These are phyloP conservation scores for Nasalis larvatus DNA, from an alignment of 2,113 vertebrate genomes.

Conservation along the genomic window DNA sequence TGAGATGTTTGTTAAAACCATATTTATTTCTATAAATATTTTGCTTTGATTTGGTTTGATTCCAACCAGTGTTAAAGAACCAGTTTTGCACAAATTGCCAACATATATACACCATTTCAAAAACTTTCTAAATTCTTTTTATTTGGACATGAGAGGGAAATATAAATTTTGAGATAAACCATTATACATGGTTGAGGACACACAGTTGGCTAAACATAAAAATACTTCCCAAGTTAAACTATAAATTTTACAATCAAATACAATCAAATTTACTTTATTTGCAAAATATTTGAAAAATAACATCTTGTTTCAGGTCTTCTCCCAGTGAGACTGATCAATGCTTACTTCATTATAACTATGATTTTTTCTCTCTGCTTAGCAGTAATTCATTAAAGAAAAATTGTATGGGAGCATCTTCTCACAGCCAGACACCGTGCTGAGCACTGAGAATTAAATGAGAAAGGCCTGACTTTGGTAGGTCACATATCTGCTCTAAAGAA, in stretches of 20 bases:
- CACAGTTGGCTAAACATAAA: not conserved
- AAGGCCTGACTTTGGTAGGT: not conserved
- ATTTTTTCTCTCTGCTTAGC: not conserved
- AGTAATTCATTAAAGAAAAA: not conserved
- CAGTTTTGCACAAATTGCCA: not conserved
- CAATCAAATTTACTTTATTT: not conserved
- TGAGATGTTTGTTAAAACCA: not conserved
- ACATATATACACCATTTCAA: not conserved
- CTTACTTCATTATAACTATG: not conserved
- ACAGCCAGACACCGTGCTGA: not conserved
- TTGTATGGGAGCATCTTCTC: not conserved
- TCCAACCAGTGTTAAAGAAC: not conserved
- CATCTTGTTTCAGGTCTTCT: not conserved
- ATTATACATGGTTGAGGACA: not conserved
- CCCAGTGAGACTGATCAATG: not conserved
- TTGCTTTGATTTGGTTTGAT: not conserved
- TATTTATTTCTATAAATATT: not conserved
- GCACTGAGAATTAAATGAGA: not conserved
- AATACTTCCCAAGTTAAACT: not conserved
- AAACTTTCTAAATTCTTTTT: not conserved
- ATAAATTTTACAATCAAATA: not conserved
- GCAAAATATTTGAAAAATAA: not conserved
- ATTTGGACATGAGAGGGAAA: not conserved
- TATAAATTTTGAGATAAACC: not conserved
- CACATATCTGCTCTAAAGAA: not conserved